These are phyloP conservation scores for Ochropleura leucogaster DNA, from an alignment of 2,888 invertebrate genomes.

Conservation along the genomic window DNA sequence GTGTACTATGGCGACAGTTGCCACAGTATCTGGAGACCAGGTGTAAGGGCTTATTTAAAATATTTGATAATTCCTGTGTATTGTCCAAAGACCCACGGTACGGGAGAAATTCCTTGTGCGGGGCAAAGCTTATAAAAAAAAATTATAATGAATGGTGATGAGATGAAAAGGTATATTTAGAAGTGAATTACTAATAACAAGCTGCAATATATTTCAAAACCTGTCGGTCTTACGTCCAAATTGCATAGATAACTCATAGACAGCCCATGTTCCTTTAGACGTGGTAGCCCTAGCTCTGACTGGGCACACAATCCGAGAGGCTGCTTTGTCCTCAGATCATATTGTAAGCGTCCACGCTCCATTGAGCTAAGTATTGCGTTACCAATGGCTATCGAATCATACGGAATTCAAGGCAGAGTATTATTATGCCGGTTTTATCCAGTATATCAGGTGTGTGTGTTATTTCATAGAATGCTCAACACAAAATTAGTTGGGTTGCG, in stretches of 20 bases:
- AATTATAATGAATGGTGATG: no score
- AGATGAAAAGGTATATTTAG: no score
- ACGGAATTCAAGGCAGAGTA: constrained; percentile 14
- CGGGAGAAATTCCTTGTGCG: no score
- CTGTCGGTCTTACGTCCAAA: neutral
- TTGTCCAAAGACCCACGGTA: neutral
- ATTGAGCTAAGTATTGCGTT: constrained; percentile 50
- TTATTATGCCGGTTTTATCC: neutral
- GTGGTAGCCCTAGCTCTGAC: constrained; percentile 22
- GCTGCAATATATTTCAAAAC: neutral
- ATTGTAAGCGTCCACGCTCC: constrained; percentile 61
- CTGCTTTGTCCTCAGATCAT: constrained; percentile 58
- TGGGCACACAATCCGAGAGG: constrained; percentile 35
- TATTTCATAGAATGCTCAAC: neutral
- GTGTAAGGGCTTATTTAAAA: neutral
- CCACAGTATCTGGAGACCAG: neutral
- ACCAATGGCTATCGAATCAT: constrained; percentile 27
- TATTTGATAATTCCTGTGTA: neutral
- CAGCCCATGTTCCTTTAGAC: neutral
- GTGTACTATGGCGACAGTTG: neutral
- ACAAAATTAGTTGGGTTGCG: neutral
- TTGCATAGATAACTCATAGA: neutral
- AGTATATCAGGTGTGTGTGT: neutral
- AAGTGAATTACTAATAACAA: neutral
- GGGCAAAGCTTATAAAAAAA: no score